phyloP scores from a whole-genome alignment of 2,113 vertebrate species.

The Psammodynastes pulverulentus region DNA sequence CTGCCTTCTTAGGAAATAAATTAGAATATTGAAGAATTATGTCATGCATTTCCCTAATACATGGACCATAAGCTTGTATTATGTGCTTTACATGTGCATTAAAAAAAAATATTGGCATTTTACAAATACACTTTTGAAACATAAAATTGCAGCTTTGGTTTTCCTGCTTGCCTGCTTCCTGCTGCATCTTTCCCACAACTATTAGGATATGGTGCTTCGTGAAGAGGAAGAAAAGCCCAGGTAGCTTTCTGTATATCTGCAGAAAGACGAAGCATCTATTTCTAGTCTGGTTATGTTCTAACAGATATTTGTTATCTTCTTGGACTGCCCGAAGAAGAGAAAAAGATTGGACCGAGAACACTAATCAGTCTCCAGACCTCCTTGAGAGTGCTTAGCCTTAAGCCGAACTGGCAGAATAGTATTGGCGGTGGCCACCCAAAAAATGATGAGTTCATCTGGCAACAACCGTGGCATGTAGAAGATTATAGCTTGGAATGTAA shows the following conservation, averaged over 20 bases:
- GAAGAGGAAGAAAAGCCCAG: not conserved
- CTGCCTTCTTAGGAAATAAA: slow-evolving; percentile 35
- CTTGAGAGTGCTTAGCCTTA: not conserved
- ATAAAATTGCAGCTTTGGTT: slow-evolving; percentile 48
- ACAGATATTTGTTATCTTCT: not conserved
- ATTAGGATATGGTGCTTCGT: not conserved
- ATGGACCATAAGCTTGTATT: slow-evolving; percentile 63
- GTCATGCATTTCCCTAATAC: slow-evolving; percentile 51
- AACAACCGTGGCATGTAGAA: not conserved
- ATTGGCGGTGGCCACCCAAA: not conserved
- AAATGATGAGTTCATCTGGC: not conserved
- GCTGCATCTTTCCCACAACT: not conserved
- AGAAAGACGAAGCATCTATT: not conserved
- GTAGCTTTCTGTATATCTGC: not conserved
- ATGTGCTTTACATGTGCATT: slow-evolving; percentile 24
- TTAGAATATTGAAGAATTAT: slow-evolving; percentile 45
- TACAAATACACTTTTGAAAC: slow-evolving; percentile 57
- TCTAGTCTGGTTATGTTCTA: not conserved
- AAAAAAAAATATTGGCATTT: slow-evolving; percentile 2
- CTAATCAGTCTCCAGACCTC: not conserved
- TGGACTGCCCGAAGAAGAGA: not conserved
- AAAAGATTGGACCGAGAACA: not conserved
- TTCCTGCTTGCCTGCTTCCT: not conserved
- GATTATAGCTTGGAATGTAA: not conserved
- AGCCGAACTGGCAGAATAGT: not conserved